Conservation (phyloP, 1,140 invertebrate species). For the Drosophila pachea region DNA sequence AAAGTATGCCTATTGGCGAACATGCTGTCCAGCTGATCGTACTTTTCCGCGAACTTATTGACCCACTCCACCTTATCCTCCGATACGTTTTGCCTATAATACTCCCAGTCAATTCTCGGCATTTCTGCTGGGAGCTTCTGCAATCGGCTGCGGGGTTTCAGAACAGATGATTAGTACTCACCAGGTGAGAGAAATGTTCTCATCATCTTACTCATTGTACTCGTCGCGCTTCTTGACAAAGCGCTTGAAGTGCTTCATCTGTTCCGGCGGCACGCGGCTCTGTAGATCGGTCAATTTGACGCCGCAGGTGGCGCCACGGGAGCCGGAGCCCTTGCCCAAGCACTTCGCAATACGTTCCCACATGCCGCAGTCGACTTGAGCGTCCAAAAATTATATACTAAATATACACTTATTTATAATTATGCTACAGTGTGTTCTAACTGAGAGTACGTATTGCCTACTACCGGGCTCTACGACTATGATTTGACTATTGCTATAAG, state of each 20-base stretch:
- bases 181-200: too few species aligned
- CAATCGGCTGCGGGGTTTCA: slow-evolving; percentile 37
- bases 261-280: slow-evolving; percentile 59
- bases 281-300: slow-evolving; percentile 39
- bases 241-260: slow-evolving; percentile 37
- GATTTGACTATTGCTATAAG: neutral
- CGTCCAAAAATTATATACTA: slow-evolving; percentile 26
- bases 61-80: slow-evolving; percentile 54
- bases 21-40: slow-evolving; percentile 55
- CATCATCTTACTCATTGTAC: slow-evolving; percentile 53
- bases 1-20: slow-evolving; percentile 52
- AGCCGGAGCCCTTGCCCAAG: slow-evolving; percentile 17
- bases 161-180: neutral
- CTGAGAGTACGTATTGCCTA: slow-evolving; percentile 1
- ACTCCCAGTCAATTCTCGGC: slow-evolving; percentile 65
- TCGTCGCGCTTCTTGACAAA: slow-evolving; percentile 47
- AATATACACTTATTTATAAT: slow-evolving; percentile 17
- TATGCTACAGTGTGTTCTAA: neutral
- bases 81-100: slow-evolving; percentile 58
- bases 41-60: slow-evolving; percentile 46
- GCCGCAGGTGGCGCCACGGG: slow-evolving; percentile 12
- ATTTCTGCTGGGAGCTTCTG: slow-evolving; percentile 48
- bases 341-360: slow-evolving; percentile 57
- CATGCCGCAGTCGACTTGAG: slow-evolving; percentile 22
- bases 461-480: neutral